A percentile compares a stretch with the other conserved stretches of the same genome.
These are phyloP conservation scores for Schlechtendalia chinensis DNA, from an alignment of 1,140 invertebrate species.

Conservation along the genomic window DNA sequence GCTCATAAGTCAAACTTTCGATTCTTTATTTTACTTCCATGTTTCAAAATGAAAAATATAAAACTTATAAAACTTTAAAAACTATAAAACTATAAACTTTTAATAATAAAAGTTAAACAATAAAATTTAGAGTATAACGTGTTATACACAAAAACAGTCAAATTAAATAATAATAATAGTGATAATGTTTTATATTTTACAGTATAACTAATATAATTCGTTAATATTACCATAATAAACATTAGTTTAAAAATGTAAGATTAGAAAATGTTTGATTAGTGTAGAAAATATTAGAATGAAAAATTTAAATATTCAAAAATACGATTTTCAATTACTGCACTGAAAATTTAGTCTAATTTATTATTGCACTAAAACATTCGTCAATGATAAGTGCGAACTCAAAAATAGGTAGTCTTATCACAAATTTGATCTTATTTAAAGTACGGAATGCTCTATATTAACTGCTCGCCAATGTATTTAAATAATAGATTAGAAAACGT, in stretches of 20 bases:
- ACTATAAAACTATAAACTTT: too few relatives aligned
- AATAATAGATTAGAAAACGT: too few relatives aligned
- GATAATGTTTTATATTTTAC: neutral
- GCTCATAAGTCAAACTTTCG: constrained; percentile 11
- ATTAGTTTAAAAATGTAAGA: constrained; percentile 8
- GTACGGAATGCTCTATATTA: too few relatives aligned
- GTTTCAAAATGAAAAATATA: neutral
- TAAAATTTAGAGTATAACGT: too few relatives aligned
- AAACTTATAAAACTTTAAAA: too few relatives aligned
- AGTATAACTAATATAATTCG: neutral
- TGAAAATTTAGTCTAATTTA: neutral
- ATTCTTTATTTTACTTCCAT: constrained; percentile 24
- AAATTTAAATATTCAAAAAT: neutral
- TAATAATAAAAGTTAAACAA: too few relatives aligned
- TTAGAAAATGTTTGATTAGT: neutral
- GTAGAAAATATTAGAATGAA: neutral
- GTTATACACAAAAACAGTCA: too few relatives aligned
- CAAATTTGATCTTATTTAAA: too few relatives aligned
- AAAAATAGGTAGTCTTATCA: too few relatives aligned
- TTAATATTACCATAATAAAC: neutral
- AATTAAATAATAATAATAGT: neutral
- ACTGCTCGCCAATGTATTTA: too few relatives aligned
- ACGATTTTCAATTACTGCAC: neutral
- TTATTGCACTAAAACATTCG: neutral
- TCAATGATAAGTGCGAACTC: neutral